A percentile compares a stretch with the other conserved stretches of the same genome.
Conservation (phyloP, 2,113 vertebrate genomes). For the Todiramphus chloris region DNA sequence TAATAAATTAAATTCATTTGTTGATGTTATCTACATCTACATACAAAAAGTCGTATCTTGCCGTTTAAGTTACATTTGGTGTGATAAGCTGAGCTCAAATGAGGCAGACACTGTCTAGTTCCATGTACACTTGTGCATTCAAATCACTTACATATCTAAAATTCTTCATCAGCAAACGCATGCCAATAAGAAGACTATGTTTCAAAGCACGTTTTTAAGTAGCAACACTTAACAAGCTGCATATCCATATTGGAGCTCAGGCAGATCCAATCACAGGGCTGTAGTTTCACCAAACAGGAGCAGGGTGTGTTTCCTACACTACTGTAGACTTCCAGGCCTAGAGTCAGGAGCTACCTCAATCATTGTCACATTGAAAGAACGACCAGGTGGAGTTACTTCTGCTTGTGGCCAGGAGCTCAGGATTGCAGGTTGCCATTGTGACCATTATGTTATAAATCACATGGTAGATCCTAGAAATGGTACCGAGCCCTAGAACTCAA, state of each 20-base stretch:
- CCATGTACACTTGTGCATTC: not conserved
- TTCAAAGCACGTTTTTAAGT: not conserved
- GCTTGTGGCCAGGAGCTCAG: not conserved
- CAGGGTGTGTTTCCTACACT: not conserved
- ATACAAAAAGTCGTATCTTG: not conserved
- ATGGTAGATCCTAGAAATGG: not conserved
- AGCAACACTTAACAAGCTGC: not conserved
- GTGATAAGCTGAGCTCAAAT: not conserved
- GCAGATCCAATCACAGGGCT: not conserved
- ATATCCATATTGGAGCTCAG: not conserved
- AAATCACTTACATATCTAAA: not conserved
- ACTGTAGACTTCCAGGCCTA: not conserved
- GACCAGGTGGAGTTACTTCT: not conserved
- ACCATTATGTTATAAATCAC: not conserved
- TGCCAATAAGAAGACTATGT: not conserved
- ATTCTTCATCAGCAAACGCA: not conserved
- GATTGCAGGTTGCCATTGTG: not conserved
- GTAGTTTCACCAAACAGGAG: not conserved
- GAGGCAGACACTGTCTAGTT: not conserved
- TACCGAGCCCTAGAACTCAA: not conserved
- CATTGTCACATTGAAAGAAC: not conserved
- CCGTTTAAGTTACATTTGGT: not conserved
- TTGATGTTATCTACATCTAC: not conserved
- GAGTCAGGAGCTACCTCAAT: not conserved
- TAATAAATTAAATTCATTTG: constrained; percentile 2